Conservation (phyloP, 2,113 vertebrate species). For the Colaptes auratus region DNA sequence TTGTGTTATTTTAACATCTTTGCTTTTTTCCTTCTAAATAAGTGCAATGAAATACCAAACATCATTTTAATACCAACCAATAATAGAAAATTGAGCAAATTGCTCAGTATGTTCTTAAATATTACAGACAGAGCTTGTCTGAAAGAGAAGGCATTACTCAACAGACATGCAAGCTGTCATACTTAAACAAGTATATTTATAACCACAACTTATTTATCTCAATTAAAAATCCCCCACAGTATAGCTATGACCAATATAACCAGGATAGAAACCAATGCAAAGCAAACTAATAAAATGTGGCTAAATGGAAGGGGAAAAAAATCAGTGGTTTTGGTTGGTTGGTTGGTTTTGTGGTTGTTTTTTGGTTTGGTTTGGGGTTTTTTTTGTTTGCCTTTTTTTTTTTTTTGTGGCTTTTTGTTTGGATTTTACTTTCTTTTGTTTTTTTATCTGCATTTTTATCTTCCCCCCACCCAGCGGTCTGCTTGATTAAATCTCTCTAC, state of each 20-base stretch:
- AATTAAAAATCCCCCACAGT: background rate
- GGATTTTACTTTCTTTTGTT: too few species aligned
- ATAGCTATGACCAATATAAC: background rate
- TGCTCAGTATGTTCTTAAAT: background rate
- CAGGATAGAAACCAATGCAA: background rate
- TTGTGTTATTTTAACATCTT: background rate
- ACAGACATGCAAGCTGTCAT: background rate
- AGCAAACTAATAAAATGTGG: background rate
- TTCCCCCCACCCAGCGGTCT: background rate
- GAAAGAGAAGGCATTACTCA: background rate
- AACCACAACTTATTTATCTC: background rate
- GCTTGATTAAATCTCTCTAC: background rate
- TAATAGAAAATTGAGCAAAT: background rate
- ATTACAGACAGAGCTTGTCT: background rate
- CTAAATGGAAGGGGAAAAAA: background rate
- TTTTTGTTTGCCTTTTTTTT: too few species aligned
- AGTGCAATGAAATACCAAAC: background rate
- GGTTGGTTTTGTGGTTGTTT: too few species aligned
- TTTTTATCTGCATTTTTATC: background rate
- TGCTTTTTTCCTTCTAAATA: background rate
- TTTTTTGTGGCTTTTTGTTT: too few species aligned
- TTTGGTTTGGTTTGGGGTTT: too few species aligned
- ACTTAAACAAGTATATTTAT: background rate
- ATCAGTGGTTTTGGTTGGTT: background rate
- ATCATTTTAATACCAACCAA: background rate